A percentile compares a stretch with the other conserved stretches of the same genome.
Conservation (phyloP, 2,113 vertebrate genomes). For the Alces alces region DNA sequence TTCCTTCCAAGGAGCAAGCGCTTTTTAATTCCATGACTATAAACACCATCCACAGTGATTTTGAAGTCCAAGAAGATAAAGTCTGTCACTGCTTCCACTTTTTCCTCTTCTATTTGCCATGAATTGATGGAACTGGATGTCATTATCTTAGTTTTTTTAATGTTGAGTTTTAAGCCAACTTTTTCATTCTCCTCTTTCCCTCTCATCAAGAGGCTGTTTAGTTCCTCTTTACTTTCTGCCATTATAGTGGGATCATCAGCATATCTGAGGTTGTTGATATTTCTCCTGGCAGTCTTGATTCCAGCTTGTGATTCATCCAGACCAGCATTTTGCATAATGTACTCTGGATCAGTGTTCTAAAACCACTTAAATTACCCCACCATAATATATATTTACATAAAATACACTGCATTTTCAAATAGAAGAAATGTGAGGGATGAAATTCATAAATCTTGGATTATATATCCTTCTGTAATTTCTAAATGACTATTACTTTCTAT, state of each 20-base stretch:
- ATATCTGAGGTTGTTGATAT: neutral
- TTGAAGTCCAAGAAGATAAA: neutral
- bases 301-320: neutral
- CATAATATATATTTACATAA: neutral
- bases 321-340: neutral
- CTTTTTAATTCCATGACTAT: neutral
- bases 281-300: neutral
- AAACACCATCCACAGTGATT: neutral
- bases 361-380: neutral
- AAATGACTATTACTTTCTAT: neutral
- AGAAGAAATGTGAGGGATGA: neutral
- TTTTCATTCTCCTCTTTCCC: neutral
- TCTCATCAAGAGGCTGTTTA: neutral
- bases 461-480: neutral
- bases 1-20: neutral
- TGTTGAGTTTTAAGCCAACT: neutral
- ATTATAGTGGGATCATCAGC: neutral
- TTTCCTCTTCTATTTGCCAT: neutral
- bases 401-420: neutral
- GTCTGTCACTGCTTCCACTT: neutral
- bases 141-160: neutral
- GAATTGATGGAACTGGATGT: neutral
- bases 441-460: neutral
- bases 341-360: neutral
- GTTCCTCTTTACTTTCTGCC: neutral